phyloP scores from a whole-genome alignment of 2,797 vertebrate genomes.

The Channallabes apus region DNA sequence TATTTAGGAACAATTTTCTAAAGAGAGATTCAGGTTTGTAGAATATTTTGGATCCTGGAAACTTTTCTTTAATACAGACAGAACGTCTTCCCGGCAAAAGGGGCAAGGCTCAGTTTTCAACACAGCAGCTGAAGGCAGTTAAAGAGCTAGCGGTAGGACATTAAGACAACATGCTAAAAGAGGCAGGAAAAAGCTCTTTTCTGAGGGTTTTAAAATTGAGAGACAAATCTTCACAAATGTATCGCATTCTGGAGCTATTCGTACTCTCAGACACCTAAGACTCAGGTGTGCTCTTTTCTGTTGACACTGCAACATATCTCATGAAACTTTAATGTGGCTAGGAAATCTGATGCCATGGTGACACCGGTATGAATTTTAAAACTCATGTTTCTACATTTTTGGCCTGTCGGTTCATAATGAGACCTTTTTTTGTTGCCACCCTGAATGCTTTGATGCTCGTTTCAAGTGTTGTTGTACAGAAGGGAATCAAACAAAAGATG shows the following conservation, averaged over 20 bases:
- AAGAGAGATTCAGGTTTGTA: not conserved
- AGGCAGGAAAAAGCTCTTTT: not conserved
- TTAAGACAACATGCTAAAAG: not conserved
- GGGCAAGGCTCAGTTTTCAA: not conserved
- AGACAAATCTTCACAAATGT: not conserved
- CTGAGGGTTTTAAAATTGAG: not conserved
- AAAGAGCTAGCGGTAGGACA: not conserved
- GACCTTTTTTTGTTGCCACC: not conserved
- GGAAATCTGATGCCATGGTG: not conserved
- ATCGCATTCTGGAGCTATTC: not conserved
- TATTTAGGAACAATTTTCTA: constrained; percentile 21
- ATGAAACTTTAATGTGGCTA: constrained; percentile 12
- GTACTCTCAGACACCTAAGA: not conserved
- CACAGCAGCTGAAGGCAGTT: not conserved
- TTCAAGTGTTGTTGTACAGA: not conserved
- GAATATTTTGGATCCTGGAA: constrained; percentile 9
- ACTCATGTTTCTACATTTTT: not conserved
- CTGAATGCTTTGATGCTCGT: not conserved
- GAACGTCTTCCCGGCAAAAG: not conserved
- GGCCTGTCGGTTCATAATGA: not conserved
- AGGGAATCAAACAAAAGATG: not conserved
- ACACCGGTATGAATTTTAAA: not conserved
- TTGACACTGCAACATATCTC: not conserved
- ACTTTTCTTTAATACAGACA: not conserved
- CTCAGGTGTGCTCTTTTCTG: not conserved